Evolutionary conservation across 2,113 vertebrate species (phyloP).

Genomic region (Sceloporus tristichus): DNA sequence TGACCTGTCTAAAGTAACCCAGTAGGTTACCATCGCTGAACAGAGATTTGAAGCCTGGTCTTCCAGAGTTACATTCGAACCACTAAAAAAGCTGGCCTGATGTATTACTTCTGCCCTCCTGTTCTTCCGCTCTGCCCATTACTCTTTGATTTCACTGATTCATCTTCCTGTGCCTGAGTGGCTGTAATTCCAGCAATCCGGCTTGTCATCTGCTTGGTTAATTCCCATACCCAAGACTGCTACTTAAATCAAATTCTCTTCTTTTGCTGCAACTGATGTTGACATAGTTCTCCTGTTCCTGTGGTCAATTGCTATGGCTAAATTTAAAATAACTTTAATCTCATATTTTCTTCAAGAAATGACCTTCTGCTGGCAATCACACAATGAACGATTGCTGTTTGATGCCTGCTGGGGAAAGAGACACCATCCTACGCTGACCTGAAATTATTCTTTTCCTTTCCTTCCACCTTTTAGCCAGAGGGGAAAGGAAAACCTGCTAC

Average conservation of each 20-base stretch:
- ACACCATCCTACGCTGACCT: not conserved
- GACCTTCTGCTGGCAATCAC: fast-evolving
- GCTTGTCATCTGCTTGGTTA: not conserved
- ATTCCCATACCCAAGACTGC: fast-evolving
- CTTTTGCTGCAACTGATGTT: not conserved
- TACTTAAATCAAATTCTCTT: not conserved
- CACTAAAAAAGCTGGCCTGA: not conserved
- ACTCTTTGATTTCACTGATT: not conserved
- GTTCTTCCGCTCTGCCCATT: not conserved
- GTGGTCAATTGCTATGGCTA: not conserved
- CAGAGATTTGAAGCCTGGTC: too few species aligned
- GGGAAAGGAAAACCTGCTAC: not conserved
- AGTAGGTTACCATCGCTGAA: too few species aligned
- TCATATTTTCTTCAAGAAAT: not conserved
- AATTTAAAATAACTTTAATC: slow-evolving; percentile 20
- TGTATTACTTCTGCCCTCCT: not conserved
- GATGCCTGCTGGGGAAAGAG: not conserved
- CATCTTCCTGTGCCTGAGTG: not conserved
- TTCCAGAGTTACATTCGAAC: not conserved
- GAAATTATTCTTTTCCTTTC: not conserved
- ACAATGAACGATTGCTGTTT: not conserved
- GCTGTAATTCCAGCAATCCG: not conserved
- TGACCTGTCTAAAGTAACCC: too few species aligned
- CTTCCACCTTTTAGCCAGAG: not conserved
- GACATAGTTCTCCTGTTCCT: not conserved